These are phyloP conservation scores for Chelon labrosus DNA, from an alignment of 2,797 vertebrate genomes.

Conservation along the genomic window DNA sequence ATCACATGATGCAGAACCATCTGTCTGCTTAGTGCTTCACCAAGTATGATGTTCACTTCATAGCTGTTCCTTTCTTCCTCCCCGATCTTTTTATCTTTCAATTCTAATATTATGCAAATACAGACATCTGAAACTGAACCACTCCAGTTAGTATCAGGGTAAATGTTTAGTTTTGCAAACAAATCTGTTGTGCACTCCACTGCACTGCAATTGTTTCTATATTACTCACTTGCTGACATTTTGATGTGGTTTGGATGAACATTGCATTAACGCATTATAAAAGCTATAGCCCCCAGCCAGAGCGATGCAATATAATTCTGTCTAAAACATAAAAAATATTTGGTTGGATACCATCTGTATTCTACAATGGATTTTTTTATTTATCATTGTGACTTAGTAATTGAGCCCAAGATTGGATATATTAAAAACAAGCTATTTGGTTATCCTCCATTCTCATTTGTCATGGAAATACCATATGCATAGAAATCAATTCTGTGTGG, in stretches of 20 bases:
- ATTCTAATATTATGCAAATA: constrained; percentile 7
- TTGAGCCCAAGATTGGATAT: constrained; percentile 21
- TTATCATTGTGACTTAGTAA: constrained; percentile 9
- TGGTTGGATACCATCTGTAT: not conserved
- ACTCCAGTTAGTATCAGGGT: too few species aligned
- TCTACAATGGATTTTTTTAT: not conserved
- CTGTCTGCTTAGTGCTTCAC: constrained; percentile 31
- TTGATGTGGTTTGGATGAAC: not conserved
- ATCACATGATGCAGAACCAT: constrained; percentile 42
- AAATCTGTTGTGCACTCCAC: not conserved
- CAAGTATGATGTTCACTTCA: constrained; percentile 7
- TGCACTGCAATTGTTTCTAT: not conserved
- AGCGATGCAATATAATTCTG: not conserved
- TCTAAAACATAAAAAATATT: not conserved
- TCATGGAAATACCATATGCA: constrained; percentile 6
- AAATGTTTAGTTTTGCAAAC: not conserved
- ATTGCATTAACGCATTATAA: not conserved
- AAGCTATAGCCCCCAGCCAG: not conserved
- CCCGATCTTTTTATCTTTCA: not conserved
- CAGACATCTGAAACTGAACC: not conserved
- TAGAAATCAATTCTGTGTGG: constrained; percentile 16
- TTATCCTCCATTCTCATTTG: constrained; percentile 18
- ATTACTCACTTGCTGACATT: not conserved
- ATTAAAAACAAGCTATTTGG: constrained; percentile 24
- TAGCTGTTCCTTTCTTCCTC: constrained; percentile 1